These are phyloP conservation scores for Norana najaformis DNA, from an alignment of 2,888 invertebrate species.

Conservation along the genomic window DNA sequence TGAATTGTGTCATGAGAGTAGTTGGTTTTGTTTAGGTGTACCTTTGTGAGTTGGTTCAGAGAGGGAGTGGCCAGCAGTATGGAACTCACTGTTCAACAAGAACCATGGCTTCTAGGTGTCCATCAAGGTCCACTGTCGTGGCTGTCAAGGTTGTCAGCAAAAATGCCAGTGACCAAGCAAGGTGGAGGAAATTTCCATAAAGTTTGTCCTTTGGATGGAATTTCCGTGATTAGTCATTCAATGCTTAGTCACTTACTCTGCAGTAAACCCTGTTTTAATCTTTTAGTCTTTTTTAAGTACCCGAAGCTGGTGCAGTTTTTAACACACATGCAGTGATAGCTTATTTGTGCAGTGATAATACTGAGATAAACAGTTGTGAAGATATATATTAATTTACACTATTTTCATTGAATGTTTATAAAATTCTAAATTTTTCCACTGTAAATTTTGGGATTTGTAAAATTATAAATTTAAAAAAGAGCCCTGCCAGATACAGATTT, in stretches of 20 bases:
- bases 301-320: neutral
- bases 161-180: neutral
- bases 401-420: neutral
- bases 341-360: neutral
- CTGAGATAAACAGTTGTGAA: neutral
- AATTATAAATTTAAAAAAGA: too few relatives aligned
- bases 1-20: neutral
- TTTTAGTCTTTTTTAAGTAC: neutral
- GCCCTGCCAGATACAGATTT: too few relatives aligned
- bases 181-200: neutral
- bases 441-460: too few relatives aligned
- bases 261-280: neutral
- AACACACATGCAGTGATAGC: neutral
- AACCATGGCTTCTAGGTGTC: neutral
- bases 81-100: neutral
- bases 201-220: neutral
- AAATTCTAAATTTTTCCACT: neutral
- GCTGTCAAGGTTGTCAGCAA: constrained; percentile 1
- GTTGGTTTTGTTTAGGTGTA: neutral
- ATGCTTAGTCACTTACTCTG: neutral
- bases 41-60: neutral
- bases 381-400: neutral
- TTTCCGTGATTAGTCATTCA: neutral
- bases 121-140: neutral
- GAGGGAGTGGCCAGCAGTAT: neutral